phyloP scores from a whole-genome alignment of 2,113 vertebrate species.

The Dendropsophus ebraccatus region DNA sequence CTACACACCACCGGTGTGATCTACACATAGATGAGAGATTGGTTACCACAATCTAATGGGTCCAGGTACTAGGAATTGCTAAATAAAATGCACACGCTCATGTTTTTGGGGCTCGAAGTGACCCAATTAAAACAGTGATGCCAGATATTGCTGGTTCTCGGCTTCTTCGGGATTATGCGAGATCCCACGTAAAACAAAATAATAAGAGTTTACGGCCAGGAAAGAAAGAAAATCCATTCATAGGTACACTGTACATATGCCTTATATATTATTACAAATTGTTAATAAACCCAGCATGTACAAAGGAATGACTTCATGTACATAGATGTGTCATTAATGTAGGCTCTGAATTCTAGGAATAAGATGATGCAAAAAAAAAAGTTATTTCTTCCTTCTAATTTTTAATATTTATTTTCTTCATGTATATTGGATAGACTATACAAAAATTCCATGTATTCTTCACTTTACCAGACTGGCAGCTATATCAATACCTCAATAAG shows the following conservation, averaged over 20 bases:
- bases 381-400: constrained; percentile 11
- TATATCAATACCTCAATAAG: constrained; percentile 68
- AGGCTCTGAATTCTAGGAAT: constrained; percentile 75
- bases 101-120: constrained; percentile 25
- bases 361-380: constrained; percentile 78
- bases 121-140: constrained; percentile 32
- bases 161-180: neutral
- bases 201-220: constrained; percentile 62
- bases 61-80: constrained; percentile 35
- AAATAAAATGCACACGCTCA: constrained; percentile 1
- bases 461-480: constrained; percentile 68
- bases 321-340: constrained; percentile 76
- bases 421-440: constrained; percentile 52
- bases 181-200: constrained; percentile 28
- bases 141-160: constrained; percentile 25
- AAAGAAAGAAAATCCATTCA: constrained; percentile 62
- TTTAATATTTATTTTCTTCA: constrained; percentile 44
- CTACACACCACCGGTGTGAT: constrained; percentile 63
- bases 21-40: constrained; percentile 59
- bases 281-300: constrained; percentile 86
- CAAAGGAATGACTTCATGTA: constrained; percentile 83
- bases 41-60: constrained; percentile 56
- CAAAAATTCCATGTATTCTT: constrained; percentile 67
- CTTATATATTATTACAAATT: constrained; percentile 81
- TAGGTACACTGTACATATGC: constrained; percentile 84